These are phyloP conservation scores for Capitella teleta DNA, from an alignment of 1,140 invertebrate species.

Conservation along the genomic window DNA sequence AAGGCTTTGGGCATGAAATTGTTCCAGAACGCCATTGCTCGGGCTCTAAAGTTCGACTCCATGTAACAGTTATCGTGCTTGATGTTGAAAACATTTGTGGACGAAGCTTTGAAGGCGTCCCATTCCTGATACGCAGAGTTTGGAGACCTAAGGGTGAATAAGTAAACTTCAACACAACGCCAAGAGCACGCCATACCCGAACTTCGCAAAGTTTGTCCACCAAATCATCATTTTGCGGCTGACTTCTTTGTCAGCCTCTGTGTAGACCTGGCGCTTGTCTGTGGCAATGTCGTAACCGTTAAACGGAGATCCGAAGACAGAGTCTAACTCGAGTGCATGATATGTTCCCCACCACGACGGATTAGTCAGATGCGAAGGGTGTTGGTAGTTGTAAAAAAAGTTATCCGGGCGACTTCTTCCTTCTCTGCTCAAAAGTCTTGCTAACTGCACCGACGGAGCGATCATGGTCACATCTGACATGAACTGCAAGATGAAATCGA, in stretches of 20 bases:
- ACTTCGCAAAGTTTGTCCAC: slow-evolving; percentile 40
- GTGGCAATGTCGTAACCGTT: background rate
- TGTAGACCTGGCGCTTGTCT: slow-evolving; percentile 11
- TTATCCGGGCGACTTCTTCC: background rate
- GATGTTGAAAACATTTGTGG: too few species aligned
- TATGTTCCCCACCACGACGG: slow-evolving; percentile 7
- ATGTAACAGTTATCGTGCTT: too few species aligned
- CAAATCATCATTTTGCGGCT: slow-evolving; percentile 39
- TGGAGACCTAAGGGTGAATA: too few species aligned
- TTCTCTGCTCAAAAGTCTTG: background rate
- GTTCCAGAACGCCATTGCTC: too few species aligned
- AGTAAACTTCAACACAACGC: too few species aligned
- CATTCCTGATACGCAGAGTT: too few species aligned
- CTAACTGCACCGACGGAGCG: background rate
- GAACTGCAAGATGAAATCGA: background rate
- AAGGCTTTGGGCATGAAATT: too few species aligned
- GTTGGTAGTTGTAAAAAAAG: background rate
- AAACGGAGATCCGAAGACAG: slow-evolving; percentile 13
- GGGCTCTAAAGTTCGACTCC: too few species aligned
- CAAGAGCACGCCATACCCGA: too few species aligned
- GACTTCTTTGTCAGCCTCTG: slow-evolving; percentile 35
- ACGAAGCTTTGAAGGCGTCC: too few species aligned
- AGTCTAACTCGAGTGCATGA: slow-evolving; percentile 13
- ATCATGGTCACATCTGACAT: background rate
- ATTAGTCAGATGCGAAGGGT: background rate